A percentile compares a stretch with the other conserved stretches of the same genome.
These are phyloP conservation scores for Patiria pectinifera DNA, from an alignment of 53 echinoderm and acorn worm species.

Conservation along the genomic window DNA sequence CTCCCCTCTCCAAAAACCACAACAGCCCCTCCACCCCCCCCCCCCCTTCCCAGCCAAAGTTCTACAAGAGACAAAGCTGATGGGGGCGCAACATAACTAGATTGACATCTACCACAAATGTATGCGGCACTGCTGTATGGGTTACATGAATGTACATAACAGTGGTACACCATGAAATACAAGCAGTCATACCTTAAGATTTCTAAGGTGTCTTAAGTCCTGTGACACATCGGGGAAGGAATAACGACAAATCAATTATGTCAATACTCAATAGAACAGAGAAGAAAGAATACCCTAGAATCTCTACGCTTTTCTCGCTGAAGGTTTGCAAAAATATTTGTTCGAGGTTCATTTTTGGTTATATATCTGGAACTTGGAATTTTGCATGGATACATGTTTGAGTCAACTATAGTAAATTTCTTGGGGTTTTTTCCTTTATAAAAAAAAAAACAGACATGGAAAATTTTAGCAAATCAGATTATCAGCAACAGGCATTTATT, in stretches of 20 bases:
- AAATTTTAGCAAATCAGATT: too few species aligned
- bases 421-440: too few species aligned
- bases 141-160: conserved; percentile 49
- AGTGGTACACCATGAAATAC: conserved; percentile 45
- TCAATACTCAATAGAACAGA: background rate
- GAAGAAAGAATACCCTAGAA: background rate
- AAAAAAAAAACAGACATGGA: too few species aligned
- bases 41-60: background rate
- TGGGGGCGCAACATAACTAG: background rate
- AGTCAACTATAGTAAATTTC: too few species aligned
- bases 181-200: conserved; percentile 60
- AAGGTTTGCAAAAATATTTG: too few species aligned
- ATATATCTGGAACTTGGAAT: too few species aligned
- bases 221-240: conserved; percentile 38
- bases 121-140: conserved; percentile 25
- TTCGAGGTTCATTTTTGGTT: too few species aligned
- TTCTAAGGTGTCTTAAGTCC: conserved; percentile 65
- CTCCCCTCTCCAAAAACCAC: background rate
- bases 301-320: background rate
- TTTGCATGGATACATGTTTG: too few species aligned
- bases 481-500: too few species aligned
- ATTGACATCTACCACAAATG: background rate
- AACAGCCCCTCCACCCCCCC: background rate
- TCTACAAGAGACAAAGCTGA: background rate
- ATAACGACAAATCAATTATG: conserved; percentile 24